These are phyloP conservation scores for Aphidoletes aphidimyza DNA, from an alignment of 2,888 invertebrate genomes.

Conservation along the genomic window DNA sequence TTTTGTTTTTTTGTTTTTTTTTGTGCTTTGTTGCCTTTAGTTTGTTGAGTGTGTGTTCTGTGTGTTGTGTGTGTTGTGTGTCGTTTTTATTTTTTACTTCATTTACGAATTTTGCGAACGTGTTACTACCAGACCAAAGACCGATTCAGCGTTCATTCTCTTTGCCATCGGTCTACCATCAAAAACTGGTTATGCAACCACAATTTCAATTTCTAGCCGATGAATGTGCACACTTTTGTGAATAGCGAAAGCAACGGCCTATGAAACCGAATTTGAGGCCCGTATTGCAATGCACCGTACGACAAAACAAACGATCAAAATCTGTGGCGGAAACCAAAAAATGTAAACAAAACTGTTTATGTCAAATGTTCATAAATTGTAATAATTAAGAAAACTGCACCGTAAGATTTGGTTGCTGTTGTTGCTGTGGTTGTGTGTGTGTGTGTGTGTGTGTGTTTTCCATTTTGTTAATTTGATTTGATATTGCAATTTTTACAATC, in stretches of 20 bases:
- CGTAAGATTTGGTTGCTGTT: background rate
- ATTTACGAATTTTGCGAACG: background rate
- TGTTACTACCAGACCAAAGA: conserved; percentile 24
- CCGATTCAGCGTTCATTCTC: background rate
- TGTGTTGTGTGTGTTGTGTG: background rate
- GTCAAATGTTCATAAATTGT: conserved; percentile 51
- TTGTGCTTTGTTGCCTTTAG: background rate
- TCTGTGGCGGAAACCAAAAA: conserved; percentile 27
- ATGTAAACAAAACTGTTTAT: conserved; percentile 47
- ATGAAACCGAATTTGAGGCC: background rate
- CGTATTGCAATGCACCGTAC: background rate
- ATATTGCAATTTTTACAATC: conserved; percentile 22
- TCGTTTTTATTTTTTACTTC: background rate
- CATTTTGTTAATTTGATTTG: conserved; percentile 49
- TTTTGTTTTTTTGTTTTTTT: background rate
- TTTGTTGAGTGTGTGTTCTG: background rate
- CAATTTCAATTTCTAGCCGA: conserved; percentile 31
- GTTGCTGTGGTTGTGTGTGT: background rate
- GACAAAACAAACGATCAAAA: background rate
- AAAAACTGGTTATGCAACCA: conserved; percentile 47
- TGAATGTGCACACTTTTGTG: conserved; percentile 41
- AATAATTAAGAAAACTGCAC: conserved; percentile 41
- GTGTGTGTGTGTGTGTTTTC: background rate
- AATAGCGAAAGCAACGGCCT: conserved; percentile 10
- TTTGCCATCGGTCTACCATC: conserved; percentile 14